Evolutionary conservation across 2,797 vertebrate species (phyloP), one percentile per base, ranked within the genome.

Genomic region (Chloroceryle amazona): DNA sequence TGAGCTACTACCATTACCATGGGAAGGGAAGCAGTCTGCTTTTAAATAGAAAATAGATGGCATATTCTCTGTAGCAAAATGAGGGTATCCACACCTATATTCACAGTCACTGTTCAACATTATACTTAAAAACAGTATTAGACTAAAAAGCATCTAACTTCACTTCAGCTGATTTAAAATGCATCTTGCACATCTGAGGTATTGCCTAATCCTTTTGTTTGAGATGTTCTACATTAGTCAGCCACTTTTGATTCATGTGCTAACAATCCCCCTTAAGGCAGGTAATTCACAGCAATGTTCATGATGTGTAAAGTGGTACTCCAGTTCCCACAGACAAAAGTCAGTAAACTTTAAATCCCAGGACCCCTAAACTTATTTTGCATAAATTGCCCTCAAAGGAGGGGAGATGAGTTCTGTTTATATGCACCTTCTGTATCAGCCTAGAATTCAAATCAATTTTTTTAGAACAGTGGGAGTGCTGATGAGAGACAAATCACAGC

Each of bases 241-340:
- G 83, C 78, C 90, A 90, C 74, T 92, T 94, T 16, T 86, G 93
- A 95, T 92, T 94, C 89, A 92, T 87, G 71, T 96, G 96, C 81
- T 92, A 96, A 96, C 78, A 82, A 85, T 85, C 52, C 41, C 90
- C 90, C 92, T 90, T 75, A 87, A 90, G 93, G 92, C 90, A 96
- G 89, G 86, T 93, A 96, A 84, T 94, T 95, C 78, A 72, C 46
- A 81, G 47, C 70, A 66, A 62, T 26, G 68, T 80, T 96, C 75
- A n/a, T 2, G 4, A 73, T 60, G 55, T 87, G 78, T 72, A 70
- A 92, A 96, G 91, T 74, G 66, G 63, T 75, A 87, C 81, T 87
- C 72, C 55, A 72, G 81, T 83, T 95, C 92, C 79, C 81, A 93
- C 21, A 81, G 67, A 95, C 84, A 79, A 76, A 89, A 95, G 83